Conservation (phyloP, 2,888 invertebrate species). For the Agrochola litura region DNA sequence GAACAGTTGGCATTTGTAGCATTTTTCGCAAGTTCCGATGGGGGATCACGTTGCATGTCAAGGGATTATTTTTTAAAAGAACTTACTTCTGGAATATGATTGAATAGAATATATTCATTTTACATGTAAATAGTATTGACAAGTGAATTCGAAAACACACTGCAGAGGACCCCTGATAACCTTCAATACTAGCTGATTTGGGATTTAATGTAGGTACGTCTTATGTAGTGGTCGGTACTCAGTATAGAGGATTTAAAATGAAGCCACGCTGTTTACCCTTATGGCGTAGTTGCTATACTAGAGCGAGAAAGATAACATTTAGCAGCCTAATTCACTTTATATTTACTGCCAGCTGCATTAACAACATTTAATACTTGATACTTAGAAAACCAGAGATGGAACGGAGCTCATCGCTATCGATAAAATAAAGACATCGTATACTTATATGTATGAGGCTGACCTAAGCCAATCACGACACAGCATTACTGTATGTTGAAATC, state of each 20-base stretch:
- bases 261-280: not conserved
- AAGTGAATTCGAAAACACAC: not conserved
- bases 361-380: no score
- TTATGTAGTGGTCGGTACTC: not conserved
- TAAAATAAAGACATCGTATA: no score
- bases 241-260: not conserved
- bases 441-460: no score
- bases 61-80: not conserved
- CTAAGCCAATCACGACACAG: no score
- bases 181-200: not conserved
- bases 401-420: not conserved
- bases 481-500: no score
- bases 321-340: not conserved
- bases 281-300: not conserved
- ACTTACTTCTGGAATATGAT: not conserved
- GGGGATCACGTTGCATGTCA: no score
- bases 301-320: not conserved
- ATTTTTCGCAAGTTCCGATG: no score
- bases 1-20: no score
- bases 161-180: not conserved
- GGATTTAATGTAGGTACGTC: no score
- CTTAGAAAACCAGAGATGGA: not conserved
- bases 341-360: not conserved
- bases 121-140: not conserved
- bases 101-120: not conserved